Evolutionary conservation across 2,888 invertebrate species (phyloP).

Genomic region (Axea sp.): DNA sequence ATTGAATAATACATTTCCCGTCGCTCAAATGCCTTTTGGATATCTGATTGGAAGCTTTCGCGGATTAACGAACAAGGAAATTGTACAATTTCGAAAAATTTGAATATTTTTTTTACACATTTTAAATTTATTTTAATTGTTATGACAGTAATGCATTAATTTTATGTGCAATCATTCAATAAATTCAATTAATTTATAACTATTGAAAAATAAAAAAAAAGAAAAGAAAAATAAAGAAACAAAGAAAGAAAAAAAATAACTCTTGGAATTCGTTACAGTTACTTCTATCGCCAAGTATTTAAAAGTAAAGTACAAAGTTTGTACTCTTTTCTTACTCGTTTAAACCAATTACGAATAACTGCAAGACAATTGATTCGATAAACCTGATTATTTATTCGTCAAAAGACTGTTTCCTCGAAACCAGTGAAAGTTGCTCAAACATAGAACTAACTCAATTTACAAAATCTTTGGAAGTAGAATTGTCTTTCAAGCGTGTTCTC

Average conservation of each 20-base stretch:
- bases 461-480: constrained; percentile 33
- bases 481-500: constrained; percentile 33
- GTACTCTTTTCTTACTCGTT: not conserved
- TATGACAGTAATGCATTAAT: no score
- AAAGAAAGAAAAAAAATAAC: no score
- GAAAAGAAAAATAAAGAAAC: no score
- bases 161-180: no score
- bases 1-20: constrained; percentile 42
- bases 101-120: no score
- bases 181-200: no score
- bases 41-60: constrained; percentile 14
- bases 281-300: no score
- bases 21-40: constrained; percentile 16
- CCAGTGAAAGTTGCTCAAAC: constrained; percentile 25
- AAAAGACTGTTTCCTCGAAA: constrained; percentile 13
- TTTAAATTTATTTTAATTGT: no score
- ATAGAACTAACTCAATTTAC: constrained; percentile 25
- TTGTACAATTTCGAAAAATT: no score
- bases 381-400: constrained; percentile 31
- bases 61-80: no score
- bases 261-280: no score
- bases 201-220: no score
- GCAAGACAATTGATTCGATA: constrained; percentile 7
- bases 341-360: constrained; percentile 8
- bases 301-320: not conserved